These are phyloP conservation scores for Amphiprion clarkii DNA, from an alignment of 2,797 vertebrate species.

Conservation along the genomic window DNA sequence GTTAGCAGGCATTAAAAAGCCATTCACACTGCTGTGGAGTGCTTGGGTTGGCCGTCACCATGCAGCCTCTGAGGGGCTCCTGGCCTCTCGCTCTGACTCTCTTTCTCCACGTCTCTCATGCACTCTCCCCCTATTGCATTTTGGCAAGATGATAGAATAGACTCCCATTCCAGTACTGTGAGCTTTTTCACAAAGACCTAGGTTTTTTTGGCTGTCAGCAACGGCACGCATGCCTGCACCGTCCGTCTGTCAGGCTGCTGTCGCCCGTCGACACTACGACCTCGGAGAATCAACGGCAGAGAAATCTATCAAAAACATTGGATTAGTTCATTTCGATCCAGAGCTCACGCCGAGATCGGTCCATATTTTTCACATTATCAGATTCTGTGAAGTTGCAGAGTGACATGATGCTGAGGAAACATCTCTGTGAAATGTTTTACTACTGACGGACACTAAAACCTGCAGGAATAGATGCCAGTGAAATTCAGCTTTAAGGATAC, in stretches of 20 bases:
- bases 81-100: constrained; percentile 55
- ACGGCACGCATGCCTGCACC: constrained; percentile 42
- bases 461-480: constrained; percentile 11
- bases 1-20: constrained; percentile 86
- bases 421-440: background rate
- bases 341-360: constrained; percentile 31
- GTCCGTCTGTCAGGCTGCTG: constrained; percentile 49
- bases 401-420: constrained; percentile 38
- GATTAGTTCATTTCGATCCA: constrained; percentile 67
- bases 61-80: constrained; percentile 60
- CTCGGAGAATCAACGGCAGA: constrained; percentile 62
- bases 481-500: constrained; percentile 10
- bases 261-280: constrained; percentile 62
- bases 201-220: constrained; percentile 67
- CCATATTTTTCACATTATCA: constrained; percentile 74
- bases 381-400: constrained; percentile 57
- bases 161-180: constrained; percentile 69
- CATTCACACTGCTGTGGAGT: constrained; percentile 79
- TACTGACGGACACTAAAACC: constrained; percentile 19
- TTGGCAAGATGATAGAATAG: constrained; percentile 72
- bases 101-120: constrained; percentile 54
- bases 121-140: constrained; percentile 48
- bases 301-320: constrained; percentile 50
- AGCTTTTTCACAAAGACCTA: constrained; percentile 49
- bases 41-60: constrained; percentile 79